These are phyloP conservation scores for Irena cyanogastra DNA, from an alignment of 2,113 vertebrate genomes.

Conservation along the genomic window DNA sequence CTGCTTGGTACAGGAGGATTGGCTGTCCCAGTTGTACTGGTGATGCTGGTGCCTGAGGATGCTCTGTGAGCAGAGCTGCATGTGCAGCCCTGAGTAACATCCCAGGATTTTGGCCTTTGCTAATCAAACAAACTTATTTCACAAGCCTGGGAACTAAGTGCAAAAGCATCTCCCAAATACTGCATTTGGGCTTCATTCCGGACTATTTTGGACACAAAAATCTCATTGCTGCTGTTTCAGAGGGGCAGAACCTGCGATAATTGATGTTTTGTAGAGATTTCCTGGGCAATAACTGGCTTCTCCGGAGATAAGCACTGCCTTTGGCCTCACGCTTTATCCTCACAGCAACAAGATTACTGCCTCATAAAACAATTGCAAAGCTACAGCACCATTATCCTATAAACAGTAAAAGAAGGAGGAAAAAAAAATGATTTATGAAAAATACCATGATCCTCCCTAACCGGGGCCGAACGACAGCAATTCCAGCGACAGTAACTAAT, in stretches of 20 bases:
- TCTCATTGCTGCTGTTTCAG: background rate
- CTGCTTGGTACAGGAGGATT: rapidly evolving
- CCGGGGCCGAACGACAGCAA: background rate
- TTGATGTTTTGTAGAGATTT: background rate
- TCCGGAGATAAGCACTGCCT: conserved; percentile 11
- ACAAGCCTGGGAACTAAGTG: background rate
- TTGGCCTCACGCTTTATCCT: conserved; percentile 53
- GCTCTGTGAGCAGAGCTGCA: background rate
- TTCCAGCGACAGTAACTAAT: conserved; percentile 46
- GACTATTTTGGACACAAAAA: background rate
- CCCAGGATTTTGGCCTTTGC: background rate
- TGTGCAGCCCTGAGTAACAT: rapidly evolving
- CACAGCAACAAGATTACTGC: conserved; percentile 55
- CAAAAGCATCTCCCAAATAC: background rate
- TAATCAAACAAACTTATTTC: background rate
- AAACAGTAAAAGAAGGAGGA: conserved; percentile 23
- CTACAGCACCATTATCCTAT: conserved; percentile 42
- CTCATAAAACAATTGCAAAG: conserved; percentile 64
- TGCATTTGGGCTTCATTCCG: rapidly evolving
- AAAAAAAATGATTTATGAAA: conserved; percentile 60
- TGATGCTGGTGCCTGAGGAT: background rate
- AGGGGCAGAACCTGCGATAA: background rate
- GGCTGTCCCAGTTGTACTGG: background rate
- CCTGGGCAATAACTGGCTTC: conserved; percentile 33
- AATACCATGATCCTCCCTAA: conserved; percentile 41